Base-by-base conservation (phyloP, 1,140 invertebrate species). In the Danaus plexippus region DNA sequence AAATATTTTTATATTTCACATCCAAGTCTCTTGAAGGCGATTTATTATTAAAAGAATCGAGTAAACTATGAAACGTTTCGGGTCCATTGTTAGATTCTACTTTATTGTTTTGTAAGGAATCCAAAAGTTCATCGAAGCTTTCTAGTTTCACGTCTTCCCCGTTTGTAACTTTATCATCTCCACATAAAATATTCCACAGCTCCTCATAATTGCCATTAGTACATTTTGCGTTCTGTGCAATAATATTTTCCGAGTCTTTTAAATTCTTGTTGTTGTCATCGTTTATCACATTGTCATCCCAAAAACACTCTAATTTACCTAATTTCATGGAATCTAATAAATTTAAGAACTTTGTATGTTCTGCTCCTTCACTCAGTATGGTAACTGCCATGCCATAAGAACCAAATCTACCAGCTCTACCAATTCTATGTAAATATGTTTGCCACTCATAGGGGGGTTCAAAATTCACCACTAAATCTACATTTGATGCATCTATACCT, bases 371-470 rank as follows among this genome's bases (percentile, higher is more conserved):
- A 46, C 89, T 85, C 12, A 92, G 70, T 52, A 95, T 88, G 63
- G 89, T 92, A 18, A 96, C 90, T 15, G 92, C 90, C 49, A 91
- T 89, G 54, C 94, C 95, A 72, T 90, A 89, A 11, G 93, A 92
- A 1, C 95, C 95, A 88, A 92, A 99, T 66, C 98, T 89, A 1
- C 97, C 98, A 52, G 96, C 96, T 69, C 97, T 90, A 7, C 98
- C 98, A 74, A 98, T 97, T 77, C 98, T 90, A 88, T 99, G 98
- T 57, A 99, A 90, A 90, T 99, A 99, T 2, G 95, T 98, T 54
- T 95, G 92, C 67, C 90, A 89, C 75, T 97, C 93, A 50, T 67
- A 71, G 1, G 98, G 96, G 44, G 94, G 77, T 79, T 99, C 97
- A 69, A 98, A 90, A 86, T 99, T 98, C 9, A 99, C 91, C 1